phyloP scores from a whole-genome alignment of 2,888 invertebrate genomes.

The Aquatica leii region DNA sequence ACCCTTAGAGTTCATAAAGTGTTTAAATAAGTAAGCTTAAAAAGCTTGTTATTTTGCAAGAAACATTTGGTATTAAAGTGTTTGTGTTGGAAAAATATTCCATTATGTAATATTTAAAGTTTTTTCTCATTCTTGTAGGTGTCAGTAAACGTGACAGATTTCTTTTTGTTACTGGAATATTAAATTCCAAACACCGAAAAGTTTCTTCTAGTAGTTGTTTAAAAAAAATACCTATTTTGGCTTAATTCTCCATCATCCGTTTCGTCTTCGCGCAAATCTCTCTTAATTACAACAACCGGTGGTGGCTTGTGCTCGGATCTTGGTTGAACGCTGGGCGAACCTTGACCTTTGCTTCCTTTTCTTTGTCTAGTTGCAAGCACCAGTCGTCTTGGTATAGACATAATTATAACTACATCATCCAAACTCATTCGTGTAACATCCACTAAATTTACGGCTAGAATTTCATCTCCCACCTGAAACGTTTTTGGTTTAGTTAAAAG shows the following conservation, averaged over 20 bases:
- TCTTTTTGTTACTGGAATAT: slow-evolving; percentile 26
- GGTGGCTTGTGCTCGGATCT: slow-evolving; percentile 85
- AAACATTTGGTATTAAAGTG: slow-evolving; percentile 15
- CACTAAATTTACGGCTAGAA: slow-evolving; percentile 96
- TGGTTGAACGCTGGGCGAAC: slow-evolving; percentile 68
- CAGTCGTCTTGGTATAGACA: slow-evolving; percentile 97
- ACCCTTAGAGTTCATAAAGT: not conserved
- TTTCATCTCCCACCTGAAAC: slow-evolving; percentile 94
- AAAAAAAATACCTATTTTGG: slow-evolving; percentile 52
- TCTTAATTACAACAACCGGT: slow-evolving; percentile 90
- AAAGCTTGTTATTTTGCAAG: not conserved
- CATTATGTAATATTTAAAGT: slow-evolving; percentile 31
- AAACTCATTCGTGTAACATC: slow-evolving; percentile 97
- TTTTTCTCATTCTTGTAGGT: slow-evolving; percentile 26
- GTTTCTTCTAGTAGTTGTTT: slow-evolving; percentile 1
- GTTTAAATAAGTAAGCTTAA: not conserved
- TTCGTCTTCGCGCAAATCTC: slow-evolving; percentile 86
- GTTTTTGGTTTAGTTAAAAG: not conserved
- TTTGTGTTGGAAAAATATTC: slow-evolving; percentile 19
- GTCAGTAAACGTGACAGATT: slow-evolving; percentile 36
- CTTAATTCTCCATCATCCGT: slow-evolving; percentile 69
- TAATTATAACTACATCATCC: slow-evolving; percentile 98
- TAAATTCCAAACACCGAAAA: slow-evolving; percentile 19
- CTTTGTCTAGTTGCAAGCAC: slow-evolving; percentile 91
- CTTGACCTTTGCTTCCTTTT: slow-evolving; percentile 67